Evolutionary conservation across 2,888 invertebrate genomes (phyloP).

Genomic region (Pherbina coryleti): DNA sequence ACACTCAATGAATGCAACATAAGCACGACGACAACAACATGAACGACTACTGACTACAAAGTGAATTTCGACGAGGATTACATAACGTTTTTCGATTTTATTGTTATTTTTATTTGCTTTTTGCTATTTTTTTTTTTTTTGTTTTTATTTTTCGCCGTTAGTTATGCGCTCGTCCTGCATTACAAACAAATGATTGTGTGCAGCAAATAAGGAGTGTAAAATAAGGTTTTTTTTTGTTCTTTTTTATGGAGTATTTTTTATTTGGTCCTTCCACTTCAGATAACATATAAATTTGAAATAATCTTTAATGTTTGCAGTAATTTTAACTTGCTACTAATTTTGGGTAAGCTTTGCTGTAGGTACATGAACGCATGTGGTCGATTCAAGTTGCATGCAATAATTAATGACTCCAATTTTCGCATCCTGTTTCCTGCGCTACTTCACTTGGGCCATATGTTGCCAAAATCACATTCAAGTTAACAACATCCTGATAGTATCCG

Average conservation of each 20-base stretch:
- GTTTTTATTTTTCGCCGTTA: conserved; percentile 4
- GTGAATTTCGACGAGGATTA: conserved; percentile 22
- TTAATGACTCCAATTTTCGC: conserved; percentile 2
- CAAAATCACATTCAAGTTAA: conserved; percentile 3
- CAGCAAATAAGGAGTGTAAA: neutral
- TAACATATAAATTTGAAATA: neutral
- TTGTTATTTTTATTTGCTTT: too few species aligned
- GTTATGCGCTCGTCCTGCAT: neutral
- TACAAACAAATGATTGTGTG: conserved; percentile 2
- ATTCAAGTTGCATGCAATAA: neutral
- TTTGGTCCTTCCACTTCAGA: neutral
- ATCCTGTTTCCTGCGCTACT: neutral
- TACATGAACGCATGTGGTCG: neutral
- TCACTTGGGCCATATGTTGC: neutral
- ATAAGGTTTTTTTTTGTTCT: neutral
- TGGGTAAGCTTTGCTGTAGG: neutral
- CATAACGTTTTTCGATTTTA: conserved; percentile 14
- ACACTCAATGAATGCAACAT: neutral
- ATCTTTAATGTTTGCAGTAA: too few species aligned
- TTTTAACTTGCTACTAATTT: neutral
- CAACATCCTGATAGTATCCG: neutral
- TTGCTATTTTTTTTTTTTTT: neutral
- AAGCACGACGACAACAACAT: neutral
- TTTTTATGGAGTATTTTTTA: neutral
- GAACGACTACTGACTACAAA: neutral